phyloP scores from a whole-genome alignment of 92 coral and sea anemone species.

The Micromussa lordhowensis region DNA sequence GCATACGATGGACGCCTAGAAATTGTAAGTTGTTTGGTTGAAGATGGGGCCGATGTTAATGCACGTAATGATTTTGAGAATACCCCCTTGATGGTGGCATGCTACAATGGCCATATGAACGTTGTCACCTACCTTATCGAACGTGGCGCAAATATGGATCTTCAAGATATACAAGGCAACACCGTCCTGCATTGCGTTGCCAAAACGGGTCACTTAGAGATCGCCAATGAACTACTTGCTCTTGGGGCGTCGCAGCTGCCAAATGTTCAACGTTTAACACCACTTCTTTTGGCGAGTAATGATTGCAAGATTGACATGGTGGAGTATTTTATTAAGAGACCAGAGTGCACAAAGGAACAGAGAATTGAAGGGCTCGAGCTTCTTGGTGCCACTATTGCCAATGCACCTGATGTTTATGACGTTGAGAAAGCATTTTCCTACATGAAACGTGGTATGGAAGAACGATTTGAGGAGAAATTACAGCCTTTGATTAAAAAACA shows the following conservation, averaged over 20 bases:
- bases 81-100: constrained; percentile 80
- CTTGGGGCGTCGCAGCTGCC: constrained; percentile 57
- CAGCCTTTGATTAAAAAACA: constrained; percentile 36
- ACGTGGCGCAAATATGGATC: constrained; percentile 69
- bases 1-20: constrained; percentile 76
- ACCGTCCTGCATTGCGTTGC: constrained; percentile 72
- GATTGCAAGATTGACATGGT: constrained; percentile 71
- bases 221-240: constrained; percentile 60
- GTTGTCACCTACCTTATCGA: constrained; percentile 71
- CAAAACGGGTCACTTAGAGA: constrained; percentile 59
- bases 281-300: constrained; percentile 71
- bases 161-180: constrained; percentile 73
- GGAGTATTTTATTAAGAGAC: constrained; percentile 58
- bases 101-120: constrained; percentile 69
- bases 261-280: constrained; percentile 68
- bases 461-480: constrained; percentile 37
- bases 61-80: constrained; percentile 63
- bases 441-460: constrained; percentile 69
- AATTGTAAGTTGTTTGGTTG: constrained; percentile 73
- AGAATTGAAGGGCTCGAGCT: constrained; percentile 65
- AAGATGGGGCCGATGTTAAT: constrained; percentile 77
- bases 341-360: constrained; percentile 55
- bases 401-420: constrained; percentile 68
- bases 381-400: constrained; percentile 81
- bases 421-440: constrained; percentile 56